A percentile compares a stretch with the other conserved stretches of the same genome.
Conservation (phyloP, 2,113 vertebrate genomes). For the Hemiscyllium ocellatum region DNA sequence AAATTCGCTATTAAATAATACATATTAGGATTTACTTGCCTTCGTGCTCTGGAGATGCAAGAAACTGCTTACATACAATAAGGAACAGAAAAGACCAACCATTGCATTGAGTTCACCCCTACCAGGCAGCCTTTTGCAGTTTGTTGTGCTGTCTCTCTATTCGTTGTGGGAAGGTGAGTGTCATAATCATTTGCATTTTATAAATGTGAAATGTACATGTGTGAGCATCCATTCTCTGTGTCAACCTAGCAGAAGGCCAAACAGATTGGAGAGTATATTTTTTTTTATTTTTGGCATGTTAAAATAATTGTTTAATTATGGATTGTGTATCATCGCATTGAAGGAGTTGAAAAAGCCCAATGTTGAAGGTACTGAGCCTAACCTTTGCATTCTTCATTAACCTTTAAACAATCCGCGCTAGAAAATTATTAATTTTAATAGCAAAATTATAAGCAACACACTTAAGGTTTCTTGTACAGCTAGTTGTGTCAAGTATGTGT, state of each 20-base stretch:
- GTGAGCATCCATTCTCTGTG: neutral
- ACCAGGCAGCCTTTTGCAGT: neutral
- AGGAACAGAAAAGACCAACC: neutral
- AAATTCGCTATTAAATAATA: neutral
- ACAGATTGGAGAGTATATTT: neutral
- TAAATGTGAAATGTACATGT: neutral
- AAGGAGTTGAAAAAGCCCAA: neutral
- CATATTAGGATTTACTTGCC: neutral
- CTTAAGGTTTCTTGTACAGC: no score
- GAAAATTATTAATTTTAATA: no score
- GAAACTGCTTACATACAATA: neutral
- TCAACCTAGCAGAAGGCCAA: neutral
- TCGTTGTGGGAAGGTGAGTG: neutral
- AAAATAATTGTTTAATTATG: neutral
- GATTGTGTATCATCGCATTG: neutral
- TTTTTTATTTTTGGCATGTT: neutral
- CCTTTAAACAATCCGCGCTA: neutral
- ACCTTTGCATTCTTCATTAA: neutral
- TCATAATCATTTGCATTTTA: neutral
- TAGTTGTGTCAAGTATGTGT: neutral
- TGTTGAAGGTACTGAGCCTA: neutral
- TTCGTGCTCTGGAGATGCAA: neutral
- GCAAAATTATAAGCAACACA: no score
- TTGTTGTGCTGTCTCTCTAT: neutral
- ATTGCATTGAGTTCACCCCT: neutral